These are phyloP conservation scores for Aradophagus sp. DNA, from an alignment of 1,140 invertebrate genomes.

Conservation along the genomic window DNA sequence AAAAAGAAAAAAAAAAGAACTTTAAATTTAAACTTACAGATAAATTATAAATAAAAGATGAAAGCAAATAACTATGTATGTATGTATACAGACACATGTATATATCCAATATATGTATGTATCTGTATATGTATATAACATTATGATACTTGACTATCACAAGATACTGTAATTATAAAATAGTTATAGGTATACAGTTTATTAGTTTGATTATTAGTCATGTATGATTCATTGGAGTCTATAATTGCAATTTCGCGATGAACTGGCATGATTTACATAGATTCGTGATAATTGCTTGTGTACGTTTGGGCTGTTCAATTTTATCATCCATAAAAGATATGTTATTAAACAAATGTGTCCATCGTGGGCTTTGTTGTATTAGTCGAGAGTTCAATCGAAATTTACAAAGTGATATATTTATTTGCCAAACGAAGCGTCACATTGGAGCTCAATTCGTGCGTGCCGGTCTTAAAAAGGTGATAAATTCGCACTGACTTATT, in stretches of 20 bases:
- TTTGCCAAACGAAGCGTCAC: conserved; percentile 6
- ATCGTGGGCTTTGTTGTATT: conserved; percentile 36
- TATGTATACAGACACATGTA: no score
- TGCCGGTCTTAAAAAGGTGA: conserved; percentile 19
- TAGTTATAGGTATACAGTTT: conserved; percentile 67
- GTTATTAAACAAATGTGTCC: conserved; percentile 43
- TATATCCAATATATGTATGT: conserved; percentile 42
- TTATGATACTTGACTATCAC: conserved; percentile 62
- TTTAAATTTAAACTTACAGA: conserved; percentile 33
- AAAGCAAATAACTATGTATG: conserved; percentile 35
- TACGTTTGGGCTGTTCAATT: conserved; percentile 45
- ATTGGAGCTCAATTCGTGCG: conserved; percentile 10
- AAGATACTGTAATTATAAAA: conserved; percentile 60
- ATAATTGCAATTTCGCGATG: conserved; percentile 45
- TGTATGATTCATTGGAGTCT: conserved; percentile 48
- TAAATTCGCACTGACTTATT: conserved; percentile 26
- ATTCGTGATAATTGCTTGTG: conserved; percentile 47
- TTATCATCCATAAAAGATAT: conserved; percentile 24
- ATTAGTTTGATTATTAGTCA: conserved; percentile 61
- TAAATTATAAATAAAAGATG: conserved; percentile 21
- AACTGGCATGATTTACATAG: conserved; percentile 45
- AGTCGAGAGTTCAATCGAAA: conserved; percentile 44
- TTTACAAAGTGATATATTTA: conserved; percentile 31
- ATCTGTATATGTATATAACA: no score
- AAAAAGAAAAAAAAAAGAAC: no score